These are phyloP conservation scores for Drosophila stalkeri DNA, from an alignment of 2,888 invertebrate species.

Conservation along the genomic window DNA sequence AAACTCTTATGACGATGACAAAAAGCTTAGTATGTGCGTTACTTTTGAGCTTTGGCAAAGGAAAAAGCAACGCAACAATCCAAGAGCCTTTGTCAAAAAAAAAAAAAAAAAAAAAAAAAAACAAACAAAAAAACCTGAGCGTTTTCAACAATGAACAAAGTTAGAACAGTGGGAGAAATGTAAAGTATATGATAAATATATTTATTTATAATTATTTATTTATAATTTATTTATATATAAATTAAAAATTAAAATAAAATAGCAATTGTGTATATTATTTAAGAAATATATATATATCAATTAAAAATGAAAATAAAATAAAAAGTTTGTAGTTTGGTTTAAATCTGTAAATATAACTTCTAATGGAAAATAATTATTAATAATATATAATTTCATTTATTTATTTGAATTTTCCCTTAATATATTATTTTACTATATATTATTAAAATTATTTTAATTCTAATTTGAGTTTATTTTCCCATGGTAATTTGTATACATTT, in stretches of 20 bases:
- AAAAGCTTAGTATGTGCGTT: constrained; percentile 57
- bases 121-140: constrained; percentile 6
- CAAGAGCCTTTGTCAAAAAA: constrained; percentile 58
- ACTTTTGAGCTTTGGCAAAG: constrained; percentile 57
- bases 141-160: background rate
- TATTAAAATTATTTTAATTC: background rate
- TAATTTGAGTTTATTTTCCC: background rate
- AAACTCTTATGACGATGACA: constrained; percentile 51
- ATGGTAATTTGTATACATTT: background rate
- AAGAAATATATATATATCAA: too few species aligned
- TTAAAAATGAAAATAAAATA: too few species aligned
- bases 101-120: constrained; percentile 14
- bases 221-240: background rate
- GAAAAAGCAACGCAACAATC: constrained; percentile 42
- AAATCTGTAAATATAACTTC: too few species aligned
- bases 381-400: too few species aligned
- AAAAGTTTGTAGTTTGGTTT: too few species aligned
- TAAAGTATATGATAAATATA: background rate
- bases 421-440: too few species aligned
- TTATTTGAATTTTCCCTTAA: too few species aligned
- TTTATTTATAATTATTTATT: too few species aligned
- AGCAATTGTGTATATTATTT: too few species aligned
- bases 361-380: background rate
- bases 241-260: too few species aligned
- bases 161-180: background rate